phyloP scores from a whole-genome alignment of 2,888 invertebrate genomes.

The Apamea anceps region DNA sequence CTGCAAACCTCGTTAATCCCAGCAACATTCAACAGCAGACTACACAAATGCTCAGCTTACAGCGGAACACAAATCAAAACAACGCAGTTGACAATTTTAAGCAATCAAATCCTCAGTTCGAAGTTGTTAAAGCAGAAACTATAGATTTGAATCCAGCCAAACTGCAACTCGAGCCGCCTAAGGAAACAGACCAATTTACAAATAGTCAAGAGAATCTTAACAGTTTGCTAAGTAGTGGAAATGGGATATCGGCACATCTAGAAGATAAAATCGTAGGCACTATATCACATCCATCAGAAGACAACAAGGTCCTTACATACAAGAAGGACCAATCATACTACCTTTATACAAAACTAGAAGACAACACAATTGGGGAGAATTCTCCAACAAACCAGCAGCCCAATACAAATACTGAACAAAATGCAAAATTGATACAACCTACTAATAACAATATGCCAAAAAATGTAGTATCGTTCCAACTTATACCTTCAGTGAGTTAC shows the following conservation, averaged over 20 bases:
- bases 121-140: conserved; percentile 80
- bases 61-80: conserved; percentile 57
- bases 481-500: conserved; percentile 84
- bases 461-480: conserved; percentile 75
- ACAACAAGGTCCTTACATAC: conserved; percentile 83
- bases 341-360: conserved; percentile 81
- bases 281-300: conserved; percentile 83
- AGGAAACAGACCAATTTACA: conserved; percentile 69
- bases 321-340: conserved; percentile 86
- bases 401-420: conserved; percentile 56
- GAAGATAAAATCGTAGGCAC: conserved; percentile 85
- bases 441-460: conserved; percentile 45
- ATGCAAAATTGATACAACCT: conserved; percentile 39
- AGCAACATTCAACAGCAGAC: conserved; percentile 64
- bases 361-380: conserved; percentile 67
- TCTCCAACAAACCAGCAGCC: conserved; percentile 60
- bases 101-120: conserved; percentile 65
- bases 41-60: conserved; percentile 64
- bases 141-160: conserved; percentile 74
- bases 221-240: conserved; percentile 75
- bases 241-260: conserved; percentile 84
- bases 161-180: conserved; percentile 73
- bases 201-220: conserved; percentile 75
- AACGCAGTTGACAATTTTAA: conserved; percentile 45
- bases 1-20: conserved; percentile 68